A percentile compares a stretch with the other conserved stretches of the same genome.
These are phyloP conservation scores for Oceanites oceanicus DNA, from an alignment of 2,113 vertebrate species.

Conservation along the genomic window DNA sequence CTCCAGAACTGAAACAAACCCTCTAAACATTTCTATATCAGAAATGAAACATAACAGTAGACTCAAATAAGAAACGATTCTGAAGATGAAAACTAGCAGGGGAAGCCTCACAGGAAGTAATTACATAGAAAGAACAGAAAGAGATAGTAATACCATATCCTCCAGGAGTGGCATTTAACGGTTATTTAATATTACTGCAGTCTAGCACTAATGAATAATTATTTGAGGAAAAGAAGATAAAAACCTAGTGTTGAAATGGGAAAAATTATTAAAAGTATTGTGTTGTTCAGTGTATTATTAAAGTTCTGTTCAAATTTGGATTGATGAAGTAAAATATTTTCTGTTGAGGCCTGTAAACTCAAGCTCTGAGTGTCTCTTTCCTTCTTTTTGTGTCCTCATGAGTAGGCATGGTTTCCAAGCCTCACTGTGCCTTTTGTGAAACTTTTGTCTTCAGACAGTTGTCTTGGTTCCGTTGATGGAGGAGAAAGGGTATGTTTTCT, in stretches of 20 bases:
- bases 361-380: not conserved
- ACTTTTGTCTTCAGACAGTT: not conserved
- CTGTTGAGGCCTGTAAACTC: not conserved
- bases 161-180: not conserved
- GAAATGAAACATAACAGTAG: not conserved
- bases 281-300: not conserved
- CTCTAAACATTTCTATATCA: not conserved
- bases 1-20: not conserved
- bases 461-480: not conserved
- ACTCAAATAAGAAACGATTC: not conserved
- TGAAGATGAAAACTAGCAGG: not conserved
- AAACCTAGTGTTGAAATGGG: not conserved
- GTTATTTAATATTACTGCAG: not conserved
- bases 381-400: not conserved
- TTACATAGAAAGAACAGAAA: not conserved
- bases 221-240: not conserved
- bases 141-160: not conserved
- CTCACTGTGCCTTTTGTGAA: not conserved
- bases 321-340: not conserved
- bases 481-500: not conserved
- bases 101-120: not conserved
- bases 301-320: not conserved
- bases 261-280: not conserved
- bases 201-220: not conserved
- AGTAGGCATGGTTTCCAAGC: not conserved